Evolutionary conservation across 2,888 invertebrate genomes (phyloP), one percentile per base, ranked within the genome.

Genomic region (Ichneumoninae sp.): DNA sequence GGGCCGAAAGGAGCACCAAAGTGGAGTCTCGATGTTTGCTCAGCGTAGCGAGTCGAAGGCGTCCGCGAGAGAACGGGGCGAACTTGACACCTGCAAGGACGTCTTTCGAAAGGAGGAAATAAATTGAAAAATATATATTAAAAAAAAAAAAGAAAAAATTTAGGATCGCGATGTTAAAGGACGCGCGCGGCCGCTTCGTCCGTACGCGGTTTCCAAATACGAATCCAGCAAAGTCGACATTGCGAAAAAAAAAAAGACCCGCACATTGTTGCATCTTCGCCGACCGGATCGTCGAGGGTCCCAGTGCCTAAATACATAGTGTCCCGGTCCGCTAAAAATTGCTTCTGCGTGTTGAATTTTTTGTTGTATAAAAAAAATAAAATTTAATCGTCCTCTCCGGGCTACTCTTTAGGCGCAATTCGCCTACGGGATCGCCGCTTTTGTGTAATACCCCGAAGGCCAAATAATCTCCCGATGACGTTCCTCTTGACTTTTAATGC

Each of bases 31-130:
- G 57, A 22, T 57, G 57, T 57, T 57, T 57, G 57, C 13, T 22
- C 22, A 22, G 26, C 22, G 10, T 57, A 57, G 57, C 40, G 69
- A 71, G 62, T 62, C 62, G 68, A 71, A 69, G 83, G 86, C 52
- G 70, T 60, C 69, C 44, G 66, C 36, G 71, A 40, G 82, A 81
- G 80, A 85, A 83, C 84, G 89, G 87, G 57, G 89, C 92, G 93
- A 93, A 93, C 93, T 93, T 93, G 93, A 93, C 93, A 93, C 91
- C 91, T 89, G 86, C 93, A 93, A 93, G 93, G 93, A 92, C 93
- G 90, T 90, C 87, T 93, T 93, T 93, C 90, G 93, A 93, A 93
- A 93, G 93, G 92, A 93, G 92, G 93, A 93, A 93, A 92, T 90
- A 91, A 91, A 89, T 44, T 16, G 13, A 89, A 80, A 86, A 87